Percentiles rank a stretch among this genome's conserved stretches.
Evolutionary conservation across 2,797 vertebrate genomes (phyloP).

Genomic region (Dromococcyx pavoninus): DNA sequence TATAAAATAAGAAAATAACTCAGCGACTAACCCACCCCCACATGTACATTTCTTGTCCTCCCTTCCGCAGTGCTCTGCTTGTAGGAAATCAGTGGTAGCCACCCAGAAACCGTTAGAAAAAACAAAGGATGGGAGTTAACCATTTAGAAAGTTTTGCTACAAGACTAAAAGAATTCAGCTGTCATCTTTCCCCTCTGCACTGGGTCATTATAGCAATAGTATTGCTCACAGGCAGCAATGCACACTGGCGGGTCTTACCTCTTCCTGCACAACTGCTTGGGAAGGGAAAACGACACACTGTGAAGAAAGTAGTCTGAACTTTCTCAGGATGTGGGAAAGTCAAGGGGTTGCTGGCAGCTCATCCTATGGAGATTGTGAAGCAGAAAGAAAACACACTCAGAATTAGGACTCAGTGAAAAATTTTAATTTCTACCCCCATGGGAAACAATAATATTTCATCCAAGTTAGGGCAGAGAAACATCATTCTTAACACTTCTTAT

Average conservation of each 20-base stretch:
- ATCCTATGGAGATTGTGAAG: not conserved
- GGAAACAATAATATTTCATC: not conserved
- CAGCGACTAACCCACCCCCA: not conserved
- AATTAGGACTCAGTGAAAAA: not conserved
- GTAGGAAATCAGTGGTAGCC: not conserved
- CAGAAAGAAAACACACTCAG: not conserved
- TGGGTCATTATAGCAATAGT: not conserved
- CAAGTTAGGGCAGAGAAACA: not conserved
- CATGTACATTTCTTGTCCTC: fast-evolving
- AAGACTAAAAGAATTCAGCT: not conserved
- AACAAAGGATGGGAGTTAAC: not conserved
- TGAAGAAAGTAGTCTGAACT: not conserved
- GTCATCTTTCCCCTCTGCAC: not conserved
- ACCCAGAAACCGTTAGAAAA: not conserved
- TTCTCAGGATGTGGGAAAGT: slow-evolving; percentile 4
- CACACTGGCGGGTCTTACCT: not conserved
- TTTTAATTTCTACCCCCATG: fast-evolving
- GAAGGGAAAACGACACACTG: not conserved
- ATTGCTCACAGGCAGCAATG: not conserved
- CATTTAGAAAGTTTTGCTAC: not conserved
- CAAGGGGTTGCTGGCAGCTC: not conserved
- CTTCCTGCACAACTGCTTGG: not conserved
- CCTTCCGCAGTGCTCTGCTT: not conserved
- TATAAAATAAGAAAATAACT: not conserved
- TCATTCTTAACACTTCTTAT: not conserved